Conservation (phyloP, 2,113 vertebrate species). For the Capra hircus region DNA sequence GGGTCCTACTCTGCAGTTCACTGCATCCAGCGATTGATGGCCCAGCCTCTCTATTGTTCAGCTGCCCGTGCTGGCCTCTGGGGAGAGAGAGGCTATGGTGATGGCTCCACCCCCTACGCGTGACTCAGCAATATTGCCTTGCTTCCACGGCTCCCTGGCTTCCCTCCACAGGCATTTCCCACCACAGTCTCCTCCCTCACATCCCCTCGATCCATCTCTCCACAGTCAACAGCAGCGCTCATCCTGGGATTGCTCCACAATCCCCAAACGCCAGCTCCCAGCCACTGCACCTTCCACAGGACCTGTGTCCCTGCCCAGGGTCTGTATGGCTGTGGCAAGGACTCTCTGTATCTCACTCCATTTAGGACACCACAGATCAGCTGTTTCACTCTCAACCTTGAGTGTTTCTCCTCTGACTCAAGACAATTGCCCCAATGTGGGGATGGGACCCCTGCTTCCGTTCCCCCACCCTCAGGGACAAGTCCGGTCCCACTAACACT, state of each 20-base stretch:
- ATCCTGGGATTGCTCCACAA: not conserved
- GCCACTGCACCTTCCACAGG: not conserved
- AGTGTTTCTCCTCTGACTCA: not conserved
- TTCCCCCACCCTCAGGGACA: not conserved
- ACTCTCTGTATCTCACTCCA: not conserved
- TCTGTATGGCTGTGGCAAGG: not conserved
- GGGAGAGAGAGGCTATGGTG: not conserved
- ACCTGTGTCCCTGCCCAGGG: not conserved
- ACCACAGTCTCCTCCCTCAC: not conserved
- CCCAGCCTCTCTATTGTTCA: not conserved
- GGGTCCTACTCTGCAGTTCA: not conserved
- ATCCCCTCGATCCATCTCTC: not conserved
- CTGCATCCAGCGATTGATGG: fast-evolving
- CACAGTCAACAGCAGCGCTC: not conserved
- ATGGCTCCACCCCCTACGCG: fast-evolving
- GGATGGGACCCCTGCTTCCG: not conserved
- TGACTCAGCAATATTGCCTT: not conserved
- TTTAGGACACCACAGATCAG: not conserved
- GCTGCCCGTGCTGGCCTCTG: not conserved
- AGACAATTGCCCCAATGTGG: not conserved
- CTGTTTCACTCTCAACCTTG: not conserved
- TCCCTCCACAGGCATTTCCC: not conserved
- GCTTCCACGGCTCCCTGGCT: not conserved
- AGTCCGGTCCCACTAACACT: not conserved
- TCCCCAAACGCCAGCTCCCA: not conserved